Evolutionary conservation across 2,888 invertebrate species (phyloP).

Genomic region (Rhodophaea formosa): DNA sequence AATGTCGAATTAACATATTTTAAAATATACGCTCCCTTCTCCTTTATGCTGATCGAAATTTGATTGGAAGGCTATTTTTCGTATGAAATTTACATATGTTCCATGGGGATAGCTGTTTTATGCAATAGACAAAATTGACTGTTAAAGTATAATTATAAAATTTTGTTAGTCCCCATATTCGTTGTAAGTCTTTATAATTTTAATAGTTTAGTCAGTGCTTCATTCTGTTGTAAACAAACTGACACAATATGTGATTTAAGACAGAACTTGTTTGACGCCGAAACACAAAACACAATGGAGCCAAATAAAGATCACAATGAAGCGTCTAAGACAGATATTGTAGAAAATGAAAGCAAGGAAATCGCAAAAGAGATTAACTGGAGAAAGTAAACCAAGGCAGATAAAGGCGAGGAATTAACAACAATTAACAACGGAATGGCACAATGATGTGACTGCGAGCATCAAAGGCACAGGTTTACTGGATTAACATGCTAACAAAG

Average conservation of each 20-base stretch:
- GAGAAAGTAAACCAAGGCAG: slow-evolving; percentile 34
- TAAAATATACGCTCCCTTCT: too few relatives aligned
- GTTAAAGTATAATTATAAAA: too few relatives aligned
- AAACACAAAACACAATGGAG: background rate
- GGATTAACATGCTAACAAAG: slow-evolving; percentile 51
- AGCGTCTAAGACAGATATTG: background rate
- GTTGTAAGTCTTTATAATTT: too few relatives aligned
- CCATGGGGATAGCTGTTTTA: too few relatives aligned
- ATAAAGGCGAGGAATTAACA: slow-evolving; percentile 43
- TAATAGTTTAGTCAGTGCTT: too few relatives aligned
- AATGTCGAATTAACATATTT: too few relatives aligned
- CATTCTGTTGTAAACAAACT: background rate
- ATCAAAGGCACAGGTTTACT: slow-evolving; percentile 51
- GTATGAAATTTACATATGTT: too few relatives aligned
- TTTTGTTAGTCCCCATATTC: too few relatives aligned
- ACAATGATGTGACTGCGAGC: slow-evolving; percentile 34
- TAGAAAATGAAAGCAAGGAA: slow-evolving; percentile 14
- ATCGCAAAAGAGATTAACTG: slow-evolving; percentile 36
- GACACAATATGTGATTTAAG: background rate
- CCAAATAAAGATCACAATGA: slow-evolving; percentile 3
- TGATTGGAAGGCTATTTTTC: too few relatives aligned
- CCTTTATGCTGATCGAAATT: too few relatives aligned
- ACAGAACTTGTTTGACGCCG: background rate
- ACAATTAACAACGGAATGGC: slow-evolving; percentile 48
- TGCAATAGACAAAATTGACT: too few relatives aligned